Base-by-base conservation (phyloP, 2,888 invertebrate species). In the Bedellia somnulentella region DNA sequence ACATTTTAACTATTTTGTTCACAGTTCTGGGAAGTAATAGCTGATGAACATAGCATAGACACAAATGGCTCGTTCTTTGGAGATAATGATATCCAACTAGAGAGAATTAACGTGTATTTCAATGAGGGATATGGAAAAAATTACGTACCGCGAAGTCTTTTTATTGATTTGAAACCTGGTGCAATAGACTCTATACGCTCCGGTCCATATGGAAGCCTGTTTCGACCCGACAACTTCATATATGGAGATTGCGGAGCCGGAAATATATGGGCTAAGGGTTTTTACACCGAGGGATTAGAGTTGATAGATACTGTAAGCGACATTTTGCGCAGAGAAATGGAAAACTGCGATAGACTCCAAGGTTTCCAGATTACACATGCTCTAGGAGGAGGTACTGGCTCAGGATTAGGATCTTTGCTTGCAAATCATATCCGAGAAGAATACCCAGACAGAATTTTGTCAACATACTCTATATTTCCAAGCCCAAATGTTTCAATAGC, bases 401-500 rank as follows among this genome's bases (percentile, higher is more conserved):
- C 86, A 11, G 87, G 88, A 21, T 79, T 87, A 82, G 87, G 86
- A 9, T 84, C 85, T 1, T 66, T 89, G 15, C 60, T 88, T 24
- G 80, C 88, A 40, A 82, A 81, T 27, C 87, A 87, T 56, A 84
- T 88, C 35, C 75, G 85, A 13, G 87, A 87, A 48, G 87, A 89
- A 48, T 88, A 86, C 47, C 87, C 87, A 0, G 87, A 88, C 57
- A 66, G 88, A 38, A 87, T 89, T 40, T 85, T 88, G 78, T 82
- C 80, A 50, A 86, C 86, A 2, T 87, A 82, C 53, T 82, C 83
- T 11, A 81, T 88, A 11, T 76, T 84, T 16, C 84, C 84, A 5
- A 82, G 81, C 23, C 82, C 83, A 4, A 83, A 84, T 57, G 62
- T 63, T 2, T 82, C 81, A 0, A 82, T 83, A 51, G 80, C 80